Base-by-base conservation (phyloP, 2,888 invertebrate genomes). In the Meiosimyza decipiens region DNA sequence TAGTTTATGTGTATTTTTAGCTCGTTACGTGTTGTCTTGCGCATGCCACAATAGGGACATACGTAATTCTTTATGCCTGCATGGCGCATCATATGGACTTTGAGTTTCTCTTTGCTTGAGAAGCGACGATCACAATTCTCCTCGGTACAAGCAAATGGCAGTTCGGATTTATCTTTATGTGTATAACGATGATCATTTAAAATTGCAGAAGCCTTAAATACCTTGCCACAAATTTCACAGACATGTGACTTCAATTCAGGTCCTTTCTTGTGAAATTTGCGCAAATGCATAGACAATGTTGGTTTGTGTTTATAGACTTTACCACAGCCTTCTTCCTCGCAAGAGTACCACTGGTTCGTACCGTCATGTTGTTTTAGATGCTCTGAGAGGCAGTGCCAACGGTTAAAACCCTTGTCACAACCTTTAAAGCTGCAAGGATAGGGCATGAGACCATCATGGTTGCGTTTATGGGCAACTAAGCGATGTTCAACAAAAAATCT, bases 41-140 rank as follows among this genome's bases (percentile, higher is more conserved):
- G 79, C 77, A 82, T 77, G 51, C 83, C 85, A 66, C 85, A 86
- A 47, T 82, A 78, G 0, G 85, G 80, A 18, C 85, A 86, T 12
- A 76, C 76, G 18, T 80, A 85, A 73, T 86, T 85, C 63, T 83
- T 84, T 5, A 86, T 84, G 2, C 85, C 86, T 2, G 82, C 81
- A 71, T 86, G 85, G 0, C 86, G 84, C 79, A 85, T 79, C 77
- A 81, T 79, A 52, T 86, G 86, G 12, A 84, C 80, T 65, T 81
- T 84, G 0, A 86, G 77, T 60, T 84, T 80, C 33, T 84, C 80
- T 22, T 80, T 81, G 60, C 76, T 85, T 11, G 81, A 78, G 54
- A 84, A 86, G 7, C 82, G 79, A 49, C 80, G 76, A 0, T 69
- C 11, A 28, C 85, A 85, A 13, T 79, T 76, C 0, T 76, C 9